Percentiles rank a stretch among this genome's conserved stretches.
Conservation (phyloP, 37 sponge, comb jelly and placozoan genomes). For the Halichondria panicea region DNA sequence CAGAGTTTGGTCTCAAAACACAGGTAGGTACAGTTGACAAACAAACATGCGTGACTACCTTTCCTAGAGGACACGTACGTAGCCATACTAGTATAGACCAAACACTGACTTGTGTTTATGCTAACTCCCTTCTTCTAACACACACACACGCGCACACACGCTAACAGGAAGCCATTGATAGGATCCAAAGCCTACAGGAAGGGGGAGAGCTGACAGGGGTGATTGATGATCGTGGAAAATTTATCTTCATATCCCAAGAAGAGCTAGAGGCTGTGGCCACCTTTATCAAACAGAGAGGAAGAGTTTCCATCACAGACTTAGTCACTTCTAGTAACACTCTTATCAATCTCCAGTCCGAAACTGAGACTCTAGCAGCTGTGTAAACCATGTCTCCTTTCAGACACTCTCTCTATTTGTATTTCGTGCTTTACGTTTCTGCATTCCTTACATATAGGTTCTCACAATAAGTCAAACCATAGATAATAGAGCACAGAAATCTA, state of each 20-base stretch:
- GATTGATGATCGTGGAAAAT: conserved; percentile 94
- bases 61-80: too few relatives aligned
- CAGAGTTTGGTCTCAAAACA: conserved; percentile 82
- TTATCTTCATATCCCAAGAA: conserved; percentile 88
- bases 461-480: too few relatives aligned
- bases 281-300: conserved; percentile 88
- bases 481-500: too few relatives aligned
- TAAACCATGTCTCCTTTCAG: too few relatives aligned
- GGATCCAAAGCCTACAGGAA: conserved; percentile 66
- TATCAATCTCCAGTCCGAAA: conserved; percentile 61
- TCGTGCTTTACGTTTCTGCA: too few relatives aligned
- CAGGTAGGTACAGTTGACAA: conserved; percentile 47
- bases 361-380: background rate
- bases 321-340: conserved; percentile 82
- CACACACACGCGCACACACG: conserved; percentile 12
- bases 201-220: conserved; percentile 78
- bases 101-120: too few relatives aligned
- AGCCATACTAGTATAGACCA: too few relatives aligned
- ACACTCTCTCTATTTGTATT: too few relatives aligned
- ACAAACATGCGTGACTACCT: too few relatives aligned
- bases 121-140: background rate
- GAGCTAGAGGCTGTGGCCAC: conserved; percentile 81
- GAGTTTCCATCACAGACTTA: conserved; percentile 88
- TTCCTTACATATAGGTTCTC: too few relatives aligned
- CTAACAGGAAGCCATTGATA: conserved; percentile 64